Conservation (phyloP, 2,888 invertebrate species). For the Dicyrtomina minuta region DNA sequence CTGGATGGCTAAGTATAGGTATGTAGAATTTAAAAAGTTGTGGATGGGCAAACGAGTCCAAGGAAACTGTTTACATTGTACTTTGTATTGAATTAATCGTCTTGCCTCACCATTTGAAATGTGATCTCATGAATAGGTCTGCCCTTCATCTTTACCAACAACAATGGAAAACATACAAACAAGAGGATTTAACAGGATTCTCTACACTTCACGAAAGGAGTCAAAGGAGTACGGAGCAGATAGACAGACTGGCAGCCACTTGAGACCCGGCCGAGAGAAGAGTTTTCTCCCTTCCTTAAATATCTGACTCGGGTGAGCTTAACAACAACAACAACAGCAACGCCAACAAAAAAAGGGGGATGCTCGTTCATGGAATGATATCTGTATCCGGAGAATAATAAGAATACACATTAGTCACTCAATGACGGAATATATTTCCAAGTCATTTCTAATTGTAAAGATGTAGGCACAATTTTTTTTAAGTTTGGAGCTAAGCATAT, state of each 20-base stretch:
- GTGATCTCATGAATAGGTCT: slow-evolving; percentile 32
- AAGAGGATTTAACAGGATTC: background rate
- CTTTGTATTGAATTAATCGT: slow-evolving; percentile 36
- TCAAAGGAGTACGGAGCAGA: background rate
- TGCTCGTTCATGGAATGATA: no score
- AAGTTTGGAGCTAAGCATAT: no score
- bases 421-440: no score
- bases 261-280: background rate
- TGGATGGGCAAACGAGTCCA: background rate
- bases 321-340: no score
- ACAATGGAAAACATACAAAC: slow-evolving; percentile 34
- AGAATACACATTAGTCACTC: no score
- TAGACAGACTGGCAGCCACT: no score
- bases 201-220: background rate
- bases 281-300: background rate
- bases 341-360: no score
- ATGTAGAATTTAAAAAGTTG: background rate
- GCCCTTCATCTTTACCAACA: slow-evolving; percentile 27
- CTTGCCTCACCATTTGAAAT: slow-evolving; percentile 30
- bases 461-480: no score
- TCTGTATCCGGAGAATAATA: no score
- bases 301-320: background rate
- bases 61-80: slow-evolving; percentile 24
- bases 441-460: no score
- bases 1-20: no score